Base-by-base conservation (phyloP, 53 echinoderm and acorn worm species). In the Echinometra lucunter region DNA sequence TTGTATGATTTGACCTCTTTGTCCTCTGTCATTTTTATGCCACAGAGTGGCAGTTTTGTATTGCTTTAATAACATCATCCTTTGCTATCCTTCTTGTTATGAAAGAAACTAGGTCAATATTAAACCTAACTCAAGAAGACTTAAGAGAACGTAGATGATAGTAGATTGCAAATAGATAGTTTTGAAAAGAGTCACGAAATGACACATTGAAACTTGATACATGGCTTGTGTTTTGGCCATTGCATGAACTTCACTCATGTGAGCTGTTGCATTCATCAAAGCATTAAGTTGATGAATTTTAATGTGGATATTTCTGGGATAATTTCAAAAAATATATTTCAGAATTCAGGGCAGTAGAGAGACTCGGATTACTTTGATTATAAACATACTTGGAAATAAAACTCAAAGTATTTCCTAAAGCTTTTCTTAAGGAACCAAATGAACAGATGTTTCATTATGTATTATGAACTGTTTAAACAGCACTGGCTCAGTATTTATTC, bases 231-330 rank as follows among this genome's bases (percentile, higher is more conserved):
- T 81, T n/a, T 85, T 85, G 53, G 11, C 85, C 85, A 28, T 47
- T 85, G 2, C 11, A 85, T 85, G 85, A 85, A 85, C 85, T 85
- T 85, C 28, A 47, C 49, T 85, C 49, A 85, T 49, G 49, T 85
- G 85, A 85, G 7, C 19, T 42, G 21, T 69, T 10, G 7, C 10
- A 69, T 69, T 63, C 63, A 63, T 63, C 4, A 1, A 25, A 21
- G 27, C 23, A 25, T 12, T 15, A 32, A 32, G 15, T 69, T 69
- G 69, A n/a, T n/a, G n/a, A n/a, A n/a, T n/a, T n/a, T n/a, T n/a
- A n/a, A n/a, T n/a, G n/a, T n/a, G n/a, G n/a, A n/a, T n/a, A n/a
- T n/a, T n/a, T n/a, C n/a, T n/a, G n/a, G n/a, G n/a, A n/a, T n/a
- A n/a, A n/a, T n/a, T n/a, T n/a, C n/a, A n/a, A n/a, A n/a, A n/a